A percentile compares a stretch with the other conserved stretches of the same genome.
Conservation (phyloP, 1,140 invertebrate species). For the Drusus annulatus region DNA sequence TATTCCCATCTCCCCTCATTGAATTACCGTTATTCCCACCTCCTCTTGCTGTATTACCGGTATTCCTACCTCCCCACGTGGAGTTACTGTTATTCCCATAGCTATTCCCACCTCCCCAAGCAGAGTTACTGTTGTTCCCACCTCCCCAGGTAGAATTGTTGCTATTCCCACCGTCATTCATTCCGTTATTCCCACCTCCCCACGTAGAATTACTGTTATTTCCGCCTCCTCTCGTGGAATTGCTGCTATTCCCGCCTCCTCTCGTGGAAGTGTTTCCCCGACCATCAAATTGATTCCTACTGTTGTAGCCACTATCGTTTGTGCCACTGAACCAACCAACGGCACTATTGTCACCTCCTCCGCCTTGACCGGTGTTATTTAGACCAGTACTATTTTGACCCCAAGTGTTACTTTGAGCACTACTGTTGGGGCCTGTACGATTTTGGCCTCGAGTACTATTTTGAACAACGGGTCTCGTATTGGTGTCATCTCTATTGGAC, state of each 20-base stretch:
- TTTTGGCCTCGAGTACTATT: conserved; percentile 10
- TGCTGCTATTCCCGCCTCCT: background rate
- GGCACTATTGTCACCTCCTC: conserved; percentile 7
- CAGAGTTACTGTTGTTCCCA: conserved; percentile 8
- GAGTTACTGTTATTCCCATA: background rate
- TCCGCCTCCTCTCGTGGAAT: background rate
- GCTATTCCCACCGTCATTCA: no score
- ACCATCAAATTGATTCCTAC: conserved; percentile 34
- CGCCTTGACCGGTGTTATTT: conserved; percentile 24
- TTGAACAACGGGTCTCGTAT: background rate
- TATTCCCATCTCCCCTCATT: background rate
- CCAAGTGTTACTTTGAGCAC: background rate
- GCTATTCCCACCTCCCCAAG: background rate
- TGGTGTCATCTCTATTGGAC: conserved; percentile 1
- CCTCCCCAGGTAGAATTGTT: background rate
- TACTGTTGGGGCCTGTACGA: background rate
- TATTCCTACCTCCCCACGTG: background rate
- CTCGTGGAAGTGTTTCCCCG: conserved; percentile 23
- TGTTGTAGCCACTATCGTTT: conserved; percentile 42
- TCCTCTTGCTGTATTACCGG: background rate
- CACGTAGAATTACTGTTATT: background rate
- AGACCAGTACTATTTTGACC: background rate
- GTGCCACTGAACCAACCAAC: conserved; percentile 50
- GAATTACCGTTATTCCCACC: background rate
- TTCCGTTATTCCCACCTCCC: no score